Percentiles rank a stretch among this genome's conserved stretches.
These are phyloP conservation scores for Myotis planiceps DNA, from an alignment of 2,797 vertebrate species.

Conservation along the genomic window DNA sequence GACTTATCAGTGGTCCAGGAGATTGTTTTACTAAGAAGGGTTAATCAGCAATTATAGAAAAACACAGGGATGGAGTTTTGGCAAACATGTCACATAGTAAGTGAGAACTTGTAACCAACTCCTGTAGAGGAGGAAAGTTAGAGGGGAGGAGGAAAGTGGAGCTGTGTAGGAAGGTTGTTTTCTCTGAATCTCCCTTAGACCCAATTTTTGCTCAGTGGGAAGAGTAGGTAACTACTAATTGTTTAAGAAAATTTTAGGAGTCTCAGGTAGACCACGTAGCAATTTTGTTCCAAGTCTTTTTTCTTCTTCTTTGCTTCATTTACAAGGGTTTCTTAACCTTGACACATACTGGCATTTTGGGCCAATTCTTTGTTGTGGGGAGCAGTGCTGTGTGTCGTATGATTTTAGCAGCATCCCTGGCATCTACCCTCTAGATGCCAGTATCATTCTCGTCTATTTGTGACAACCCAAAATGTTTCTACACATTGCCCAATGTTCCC, in stretches of 20 bases:
- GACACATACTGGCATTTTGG: not conserved
- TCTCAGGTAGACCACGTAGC: not conserved
- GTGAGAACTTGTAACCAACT: constrained; percentile 57
- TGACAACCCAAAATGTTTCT: not conserved
- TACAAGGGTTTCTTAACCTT: not conserved
- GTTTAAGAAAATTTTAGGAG: not conserved
- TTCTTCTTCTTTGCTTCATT: not conserved
- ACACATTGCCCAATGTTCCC: not conserved
- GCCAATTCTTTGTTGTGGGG: not conserved
- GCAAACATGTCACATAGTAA: not conserved
- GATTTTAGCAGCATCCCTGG: not conserved
- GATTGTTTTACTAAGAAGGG: constrained; percentile 6
- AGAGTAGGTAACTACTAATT: not conserved
- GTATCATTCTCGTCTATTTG: not conserved
- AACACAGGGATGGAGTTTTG: constrained; percentile 5
- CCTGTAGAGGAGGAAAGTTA: not conserved
- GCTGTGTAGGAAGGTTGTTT: constrained; percentile 28
- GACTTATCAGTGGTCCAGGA: not conserved
- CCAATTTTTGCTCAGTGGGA: not conserved
- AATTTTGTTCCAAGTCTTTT: not conserved
- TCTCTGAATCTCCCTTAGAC: not conserved
- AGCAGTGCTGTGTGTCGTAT: not conserved
- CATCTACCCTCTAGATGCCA: not conserved
- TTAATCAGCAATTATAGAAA: not conserved
- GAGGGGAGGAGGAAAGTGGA: not conserved